These are phyloP conservation scores for Nomada hirtipes DNA, from an alignment of 2,888 invertebrate species.

Conservation along the genomic window DNA sequence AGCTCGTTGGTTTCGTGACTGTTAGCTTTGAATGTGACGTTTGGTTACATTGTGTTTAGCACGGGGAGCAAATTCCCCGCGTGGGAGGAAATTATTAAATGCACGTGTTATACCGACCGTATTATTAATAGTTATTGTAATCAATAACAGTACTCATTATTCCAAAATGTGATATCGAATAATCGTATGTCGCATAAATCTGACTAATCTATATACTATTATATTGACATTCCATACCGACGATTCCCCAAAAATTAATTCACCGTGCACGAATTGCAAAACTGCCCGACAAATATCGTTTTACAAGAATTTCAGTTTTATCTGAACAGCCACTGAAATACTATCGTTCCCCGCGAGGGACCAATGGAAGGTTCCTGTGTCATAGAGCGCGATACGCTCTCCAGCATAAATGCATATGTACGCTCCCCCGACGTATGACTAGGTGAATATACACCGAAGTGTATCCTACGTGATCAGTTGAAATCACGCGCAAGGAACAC, in stretches of 20 bases:
- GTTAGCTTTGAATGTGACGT: background rate
- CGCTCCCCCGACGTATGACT: constrained; percentile 3
- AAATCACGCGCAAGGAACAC: constrained; percentile 36
- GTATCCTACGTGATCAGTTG: constrained; percentile 31
- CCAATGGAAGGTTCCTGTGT: background rate
- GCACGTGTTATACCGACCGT: background rate
- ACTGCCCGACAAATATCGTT: background rate
- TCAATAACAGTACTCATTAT: no score
- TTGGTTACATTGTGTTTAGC: background rate
- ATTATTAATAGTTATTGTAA: no score
- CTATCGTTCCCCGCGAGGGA: background rate
- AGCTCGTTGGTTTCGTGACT: no score
- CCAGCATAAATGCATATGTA: constrained; percentile 21
- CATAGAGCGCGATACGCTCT: constrained; percentile 9
- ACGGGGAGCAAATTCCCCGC: background rate
- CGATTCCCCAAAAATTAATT: no score
- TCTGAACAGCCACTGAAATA: background rate
- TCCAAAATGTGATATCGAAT: no score
- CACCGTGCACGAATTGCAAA: background rate
- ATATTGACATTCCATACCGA: no score
- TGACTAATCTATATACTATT: no score
- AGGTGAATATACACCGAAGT: background rate
- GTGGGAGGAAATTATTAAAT: background rate
- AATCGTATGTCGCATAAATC: no score
- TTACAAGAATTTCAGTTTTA: background rate